Evolutionary conservation across 1,140 invertebrate species (phyloP).

Genomic region (Aphidius ervi): DNA sequence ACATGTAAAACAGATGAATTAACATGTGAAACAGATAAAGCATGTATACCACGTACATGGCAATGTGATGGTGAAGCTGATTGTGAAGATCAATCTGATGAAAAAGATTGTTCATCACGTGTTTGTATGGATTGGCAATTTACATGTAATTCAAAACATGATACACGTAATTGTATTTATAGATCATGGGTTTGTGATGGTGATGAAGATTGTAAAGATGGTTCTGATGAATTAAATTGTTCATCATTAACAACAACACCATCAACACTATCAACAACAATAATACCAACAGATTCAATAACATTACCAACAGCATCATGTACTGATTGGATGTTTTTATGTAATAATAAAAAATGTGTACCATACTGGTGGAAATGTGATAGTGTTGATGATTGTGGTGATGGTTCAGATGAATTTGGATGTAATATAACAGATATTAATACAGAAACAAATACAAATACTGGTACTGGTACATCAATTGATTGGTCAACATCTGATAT

Average conservation of each 20-base stretch:
- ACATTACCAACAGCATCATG: conserved; percentile 53
- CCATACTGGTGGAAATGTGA: conserved; percentile 80
- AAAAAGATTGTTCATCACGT: conserved; percentile 39
- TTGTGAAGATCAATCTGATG: conserved; percentile 42
- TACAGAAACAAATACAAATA: conserved; percentile 35
- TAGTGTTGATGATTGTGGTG: conserved; percentile 71
- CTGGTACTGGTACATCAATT: too few relatives aligned
- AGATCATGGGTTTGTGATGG: conserved; percentile 68
- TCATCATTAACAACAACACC: conserved; percentile 29
- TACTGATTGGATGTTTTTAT: conserved; percentile 73
- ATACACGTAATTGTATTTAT: conserved; percentile 42
- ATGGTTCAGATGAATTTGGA: conserved; percentile 72
- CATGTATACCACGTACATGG: conserved; percentile 57
- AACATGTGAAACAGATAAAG: conserved; percentile 46
- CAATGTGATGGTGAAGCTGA: conserved; percentile 60
- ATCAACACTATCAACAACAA: conserved; percentile 26
- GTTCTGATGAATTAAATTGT: conserved; percentile 71
- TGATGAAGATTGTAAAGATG: conserved; percentile 63
- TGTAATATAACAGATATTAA: conserved; percentile 48
- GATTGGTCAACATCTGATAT: conserved; percentile 30
- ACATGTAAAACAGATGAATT: conserved; percentile 55
- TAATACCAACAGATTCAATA: conserved; percentile 29
- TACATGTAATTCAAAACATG: conserved; percentile 37
- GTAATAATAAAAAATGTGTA: conserved; percentile 72
- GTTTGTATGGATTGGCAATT: conserved; percentile 55